Percentiles rank a stretch among this genome's conserved stretches.
Evolutionary conservation across 2,797 vertebrate genomes (phyloP).

Genomic region (Crocidura indochinensis): DNA sequence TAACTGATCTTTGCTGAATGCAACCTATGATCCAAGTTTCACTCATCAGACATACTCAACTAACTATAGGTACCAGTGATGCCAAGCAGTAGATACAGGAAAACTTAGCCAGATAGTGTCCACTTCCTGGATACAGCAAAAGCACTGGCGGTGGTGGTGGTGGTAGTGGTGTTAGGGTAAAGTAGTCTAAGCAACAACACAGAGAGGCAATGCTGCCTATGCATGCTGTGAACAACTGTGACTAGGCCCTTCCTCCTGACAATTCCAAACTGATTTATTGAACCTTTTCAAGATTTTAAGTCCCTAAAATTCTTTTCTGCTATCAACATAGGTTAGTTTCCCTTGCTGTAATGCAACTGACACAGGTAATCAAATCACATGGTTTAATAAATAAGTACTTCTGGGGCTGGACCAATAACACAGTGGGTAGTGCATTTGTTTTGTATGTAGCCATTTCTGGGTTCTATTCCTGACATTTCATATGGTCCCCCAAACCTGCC

Average conservation of each 20-base stretch:
- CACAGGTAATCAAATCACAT: slow-evolving; percentile 49
- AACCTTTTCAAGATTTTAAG: slow-evolving; percentile 11
- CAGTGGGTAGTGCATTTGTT: too few species aligned
- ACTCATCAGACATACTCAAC: not conserved
- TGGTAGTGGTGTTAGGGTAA: not conserved
- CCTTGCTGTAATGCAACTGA: slow-evolving; percentile 1
- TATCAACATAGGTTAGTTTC: not conserved
- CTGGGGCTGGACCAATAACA: too few species aligned
- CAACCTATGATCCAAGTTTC: not conserved
- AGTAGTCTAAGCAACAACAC: not conserved
- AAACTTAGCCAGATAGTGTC: too few species aligned
- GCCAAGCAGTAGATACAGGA: not conserved
- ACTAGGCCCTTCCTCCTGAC: not conserved
- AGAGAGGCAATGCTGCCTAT: not conserved
- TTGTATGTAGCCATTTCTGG: too few species aligned
- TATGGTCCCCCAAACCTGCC: too few species aligned
- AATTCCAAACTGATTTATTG: not conserved
- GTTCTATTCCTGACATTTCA: too few species aligned
- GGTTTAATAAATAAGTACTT: slow-evolving; percentile 26
- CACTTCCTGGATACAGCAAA: not conserved
- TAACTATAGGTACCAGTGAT: not conserved
- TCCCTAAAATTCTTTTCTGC: not conserved
- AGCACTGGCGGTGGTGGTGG: not conserved
- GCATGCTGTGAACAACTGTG: not conserved
- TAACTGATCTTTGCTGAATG: not conserved